Evolutionary conservation across 1,140 invertebrate genomes (phyloP), one percentile per base, ranked within the genome.

Genomic region (Drosophila mojavensis): DNA sequence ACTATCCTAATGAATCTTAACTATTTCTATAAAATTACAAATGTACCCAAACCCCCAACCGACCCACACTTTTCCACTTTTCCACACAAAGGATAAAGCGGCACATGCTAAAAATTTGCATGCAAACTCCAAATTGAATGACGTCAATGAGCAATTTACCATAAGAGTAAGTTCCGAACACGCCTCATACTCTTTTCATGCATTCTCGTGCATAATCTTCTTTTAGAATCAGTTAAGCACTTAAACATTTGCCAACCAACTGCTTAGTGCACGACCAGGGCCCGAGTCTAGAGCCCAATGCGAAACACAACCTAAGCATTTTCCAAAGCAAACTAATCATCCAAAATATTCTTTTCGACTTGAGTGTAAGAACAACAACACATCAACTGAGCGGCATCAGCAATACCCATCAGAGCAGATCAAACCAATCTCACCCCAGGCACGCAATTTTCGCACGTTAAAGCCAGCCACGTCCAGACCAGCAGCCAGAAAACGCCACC

Each of bases 161-260:
- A 86, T 86, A 77, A 81, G 65, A 68, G 80, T 88, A 88, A 88
- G 84, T 88, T 62, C 51, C 33, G 13, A 58, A 67, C 47, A 30
- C 20, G 58, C n/a, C 36, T 59, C 39, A 47, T 11, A 63, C 30
- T 47, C 50, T 58, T 48, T 74, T 63, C 41, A 20, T 60, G 66
- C 66, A 76, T 71, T 60, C 30, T 56, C 50, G 5, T 56, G 72
- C 76, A 81, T 77, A 61, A 45, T 64, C 17, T 61, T 26, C 17
- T 15, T 50, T 17, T 48, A 54, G 59, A 75, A 63, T 63, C 56
- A 51, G 56, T 58, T 79, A 63, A 75, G 50, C 45, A 65, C 80
- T 79, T 75, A 55, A 30, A 63, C 80, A 82, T 83, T 66, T 72
- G 75, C 59, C 39, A 50, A 58, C 43, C 24, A 58, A 30, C 17